Percentiles rank a stretch among this genome's conserved stretches.
Evolutionary conservation across 2,113 vertebrate genomes (phyloP).

Genomic region (Verasper variegatus): DNA sequence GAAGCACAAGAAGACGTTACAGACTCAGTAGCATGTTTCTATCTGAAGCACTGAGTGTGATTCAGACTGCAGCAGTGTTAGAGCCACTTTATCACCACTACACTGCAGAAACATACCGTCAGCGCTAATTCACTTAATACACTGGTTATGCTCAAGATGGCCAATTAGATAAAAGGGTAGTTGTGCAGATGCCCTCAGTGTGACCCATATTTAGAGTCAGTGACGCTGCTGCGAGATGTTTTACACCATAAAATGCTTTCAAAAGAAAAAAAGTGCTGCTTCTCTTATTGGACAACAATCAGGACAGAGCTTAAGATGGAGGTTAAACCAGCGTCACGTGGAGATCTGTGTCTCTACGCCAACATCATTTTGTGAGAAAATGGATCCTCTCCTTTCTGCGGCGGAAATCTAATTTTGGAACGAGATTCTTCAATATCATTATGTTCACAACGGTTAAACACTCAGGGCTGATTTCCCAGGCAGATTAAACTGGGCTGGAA

Average conservation of each 20-base stretch:
- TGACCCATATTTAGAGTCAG: slow-evolving; percentile 22
- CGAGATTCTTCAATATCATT: slow-evolving; percentile 56
- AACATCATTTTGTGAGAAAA: slow-evolving; percentile 50
- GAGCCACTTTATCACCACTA: slow-evolving; percentile 18
- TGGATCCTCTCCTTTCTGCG: slow-evolving; percentile 32
- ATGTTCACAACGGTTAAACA: slow-evolving; percentile 57
- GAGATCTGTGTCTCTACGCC: slow-evolving; percentile 12
- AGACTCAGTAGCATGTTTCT: not conserved
- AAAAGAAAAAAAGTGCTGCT: not conserved
- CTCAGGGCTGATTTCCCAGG: slow-evolving; percentile 61
- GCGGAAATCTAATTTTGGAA: slow-evolving; percentile 55
- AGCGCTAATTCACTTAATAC: slow-evolving; percentile 30
- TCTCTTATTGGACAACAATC: not conserved
- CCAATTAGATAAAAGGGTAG: slow-evolving; percentile 26
- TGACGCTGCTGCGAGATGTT: not conserved
- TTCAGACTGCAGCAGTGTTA: slow-evolving; percentile 14
- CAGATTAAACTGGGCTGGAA: slow-evolving; percentile 67
- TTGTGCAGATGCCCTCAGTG: slow-evolving; percentile 7
- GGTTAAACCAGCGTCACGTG: slow-evolving; percentile 2
- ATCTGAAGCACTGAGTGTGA: slow-evolving; percentile 4
- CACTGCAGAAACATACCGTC: slow-evolving; percentile 25
- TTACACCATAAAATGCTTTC: not conserved
- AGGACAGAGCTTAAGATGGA: slow-evolving; percentile 14
- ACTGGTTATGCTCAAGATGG: slow-evolving; percentile 29
- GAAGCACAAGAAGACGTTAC: not conserved